Base-by-base conservation (phyloP, 2,113 vertebrate genomes). In the Oryzias woworae region DNA sequence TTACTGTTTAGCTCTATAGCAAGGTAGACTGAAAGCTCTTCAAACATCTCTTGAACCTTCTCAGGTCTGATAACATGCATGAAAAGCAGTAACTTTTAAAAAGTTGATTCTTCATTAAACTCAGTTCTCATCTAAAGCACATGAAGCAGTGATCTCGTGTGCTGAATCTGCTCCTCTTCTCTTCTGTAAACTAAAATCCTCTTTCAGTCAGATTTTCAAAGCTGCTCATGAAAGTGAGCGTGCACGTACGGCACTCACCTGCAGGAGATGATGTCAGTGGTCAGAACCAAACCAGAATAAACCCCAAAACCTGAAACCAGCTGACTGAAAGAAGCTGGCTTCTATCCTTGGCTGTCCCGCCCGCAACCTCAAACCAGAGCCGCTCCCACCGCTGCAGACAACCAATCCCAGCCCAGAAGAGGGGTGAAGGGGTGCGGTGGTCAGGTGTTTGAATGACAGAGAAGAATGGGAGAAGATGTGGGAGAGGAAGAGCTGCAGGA, bases 241-340 rank as follows among this genome's bases (percentile, higher is more conserved):
- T 61, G 43, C 4, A 45, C 58, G 69, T 56, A 12, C n/a, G 20
- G 4, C 7, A 75, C 86, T 88, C 77, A 88, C 88, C 86, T 63
- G 52, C 56, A 62, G 72, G 20, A 74, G 41, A 12, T 26, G 72
- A 18, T 73, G 77, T 56, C 22, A 53, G 86, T 66, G 87, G 87
- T 87, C 85, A 81, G 66, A 57, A 62, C 70, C 15, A 77, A 83
- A 84, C 73, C 75, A 53, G 68, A 80, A 48, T 79, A 85, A 85
- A 87, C 85, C 88, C 81, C 82, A 81, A 89, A 86, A 83, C 79
- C 80, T 75, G 64, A 80, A 81, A 58, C 64, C 66, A 26, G 17
- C 42, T 17, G 20, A 20, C 20, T 20, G 20, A 20, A 20, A 62
- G 18, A 53, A 45, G 8, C 62, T 56, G 52, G 46, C 61, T 50